A percentile compares a stretch with the other conserved stretches of the same genome.
phyloP scores from a whole-genome alignment of 1,140 invertebrate genomes.

The Meloidogyne floridensis region DNA sequence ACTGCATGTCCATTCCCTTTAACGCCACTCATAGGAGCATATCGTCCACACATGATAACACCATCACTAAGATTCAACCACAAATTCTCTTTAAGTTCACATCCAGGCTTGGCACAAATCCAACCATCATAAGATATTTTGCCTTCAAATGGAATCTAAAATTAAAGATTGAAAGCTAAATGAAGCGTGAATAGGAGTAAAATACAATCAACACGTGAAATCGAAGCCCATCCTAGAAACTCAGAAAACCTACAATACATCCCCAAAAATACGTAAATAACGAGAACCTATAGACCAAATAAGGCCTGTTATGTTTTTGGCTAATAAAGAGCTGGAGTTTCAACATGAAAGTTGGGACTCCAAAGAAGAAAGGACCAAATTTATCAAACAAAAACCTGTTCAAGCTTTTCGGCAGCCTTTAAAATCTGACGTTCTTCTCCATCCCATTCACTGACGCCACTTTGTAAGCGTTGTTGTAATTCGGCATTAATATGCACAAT shows the following conservation, averaged over 20 bases:
- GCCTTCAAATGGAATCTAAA: conserved; percentile 34
- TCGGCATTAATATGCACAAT: conserved; percentile 42
- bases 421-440: conserved; percentile 49
- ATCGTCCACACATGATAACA: conserved; percentile 86
- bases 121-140: conserved; percentile 50
- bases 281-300: not conserved
- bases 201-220: too few relatives aligned
- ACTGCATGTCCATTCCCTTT: conserved; percentile 18
- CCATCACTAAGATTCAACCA: conserved; percentile 96
- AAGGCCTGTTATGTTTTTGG: too few relatives aligned
- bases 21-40: conserved; percentile 62
- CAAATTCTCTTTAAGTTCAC: conserved; percentile 88
- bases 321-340: too few relatives aligned
- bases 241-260: too few relatives aligned
- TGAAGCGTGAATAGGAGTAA: too few relatives aligned
- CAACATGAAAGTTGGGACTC: too few relatives aligned
- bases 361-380: too few relatives aligned
- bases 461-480: conserved; percentile 38
- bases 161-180: conserved; percentile 10
- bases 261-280: not conserved
- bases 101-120: conserved; percentile 76
- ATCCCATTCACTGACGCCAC: conserved; percentile 57
- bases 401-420: conserved; percentile 40
- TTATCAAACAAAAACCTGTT: conserved; percentile 26
- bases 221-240: too few relatives aligned